Evolutionary conservation across 1,140 invertebrate genomes (phyloP), one percentile per base, ranked within the genome.

Genomic region (Spodoptera litura): DNA sequence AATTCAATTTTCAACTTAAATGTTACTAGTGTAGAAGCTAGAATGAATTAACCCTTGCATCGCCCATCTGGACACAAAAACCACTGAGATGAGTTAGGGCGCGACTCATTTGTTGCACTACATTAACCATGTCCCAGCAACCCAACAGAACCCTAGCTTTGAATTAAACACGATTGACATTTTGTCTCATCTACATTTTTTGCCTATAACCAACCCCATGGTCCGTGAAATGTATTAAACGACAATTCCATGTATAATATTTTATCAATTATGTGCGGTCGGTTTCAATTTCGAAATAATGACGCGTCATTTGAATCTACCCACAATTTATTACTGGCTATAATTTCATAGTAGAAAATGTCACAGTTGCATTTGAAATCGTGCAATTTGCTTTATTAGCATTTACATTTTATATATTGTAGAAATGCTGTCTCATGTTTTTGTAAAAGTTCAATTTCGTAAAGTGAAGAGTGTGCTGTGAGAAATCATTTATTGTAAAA

Each of bases 241-340:
- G 85, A 86, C 86, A 85, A 84, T 89, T 85, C 85, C 81, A 87
- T 89, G 86, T 83, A 86, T 89, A 89, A 93, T 94, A 93, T 90
- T 93, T 94, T 91, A 94, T 92, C 88, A 92, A 91, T 93, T 93
- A 90, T 87, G 80, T 83, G 92, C 86, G 92, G 87, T 91, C 79
- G 87, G 88, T 88, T 92, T 92, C 87, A 82, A 90, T 90, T 91
- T 88, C 80, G 75, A 82, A 84, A 87, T 93, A 91, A 88, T 77
- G 70, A 73, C 79, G 88, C 72, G 83, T 81, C 86, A 88, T 92
- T 92, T 88, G 84, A 87, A 52, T 83, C 81, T 84, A 87, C 78
- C 89, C 84, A 78, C 85, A 88, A 88, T 91, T 88, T 90, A 89
- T 89, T 89, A 82, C 80, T 74, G 81, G 81, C 74, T 81, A 85